These are phyloP conservation scores for Rhagonycha fulva DNA, from an alignment of 2,888 invertebrate genomes.

Conservation along the genomic window DNA sequence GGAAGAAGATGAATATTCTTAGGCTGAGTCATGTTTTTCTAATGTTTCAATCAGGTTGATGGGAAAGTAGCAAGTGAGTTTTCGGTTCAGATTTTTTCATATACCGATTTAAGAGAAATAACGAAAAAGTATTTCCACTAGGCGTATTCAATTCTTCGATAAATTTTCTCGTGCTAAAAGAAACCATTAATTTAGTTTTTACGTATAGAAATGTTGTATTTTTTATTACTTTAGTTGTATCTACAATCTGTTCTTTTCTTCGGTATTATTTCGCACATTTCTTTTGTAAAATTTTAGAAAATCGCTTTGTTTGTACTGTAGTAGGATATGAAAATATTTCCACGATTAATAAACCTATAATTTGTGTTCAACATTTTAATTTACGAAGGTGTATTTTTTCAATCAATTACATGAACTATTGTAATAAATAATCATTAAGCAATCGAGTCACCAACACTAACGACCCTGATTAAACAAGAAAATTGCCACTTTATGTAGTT, in stretches of 20 bases:
- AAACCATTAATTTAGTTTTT: not conserved
- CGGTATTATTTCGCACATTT: not conserved
- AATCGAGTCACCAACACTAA: conserved; percentile 18
- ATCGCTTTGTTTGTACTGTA: not conserved
- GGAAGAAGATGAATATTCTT: conserved; percentile 29
- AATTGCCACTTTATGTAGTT: conserved; percentile 10
- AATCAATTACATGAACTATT: not conserved
- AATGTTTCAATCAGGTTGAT: conserved; percentile 44
- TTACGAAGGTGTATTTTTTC: not conserved
- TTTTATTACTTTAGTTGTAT: not conserved
- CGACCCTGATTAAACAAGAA: conserved; percentile 26
- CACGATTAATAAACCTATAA: not conserved
- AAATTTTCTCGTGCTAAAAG: not conserved
- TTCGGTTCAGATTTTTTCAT: conserved; percentile 37
- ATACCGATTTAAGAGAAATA: conserved; percentile 28
- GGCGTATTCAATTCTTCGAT: not conserved
- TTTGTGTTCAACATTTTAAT: not conserved
- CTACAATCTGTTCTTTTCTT: not conserved
- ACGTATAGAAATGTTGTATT: not conserved
- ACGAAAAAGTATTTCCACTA: conserved; percentile 9
- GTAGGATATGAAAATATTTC: not conserved
- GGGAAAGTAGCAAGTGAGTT: conserved; percentile 36
- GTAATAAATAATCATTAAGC: conserved; percentile 27
- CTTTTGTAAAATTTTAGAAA: not conserved
- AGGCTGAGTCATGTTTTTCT: conserved; percentile 39